Conservation (phyloP, 2,113 vertebrate species). For the Connochaetes taurinus region DNA sequence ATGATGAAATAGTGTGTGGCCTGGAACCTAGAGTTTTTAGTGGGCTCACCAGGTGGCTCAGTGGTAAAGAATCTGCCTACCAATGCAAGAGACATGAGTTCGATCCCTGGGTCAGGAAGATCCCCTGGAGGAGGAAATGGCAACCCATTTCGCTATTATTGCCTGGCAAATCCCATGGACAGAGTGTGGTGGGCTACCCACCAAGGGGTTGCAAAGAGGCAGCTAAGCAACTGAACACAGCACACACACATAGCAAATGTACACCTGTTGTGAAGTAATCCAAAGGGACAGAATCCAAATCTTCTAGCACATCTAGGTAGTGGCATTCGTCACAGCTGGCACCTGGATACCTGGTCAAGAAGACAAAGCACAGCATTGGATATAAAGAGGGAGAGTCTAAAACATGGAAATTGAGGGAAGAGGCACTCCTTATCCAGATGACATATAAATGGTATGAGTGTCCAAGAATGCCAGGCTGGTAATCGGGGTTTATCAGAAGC, state of each 20-base stretch:
- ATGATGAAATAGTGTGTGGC: background rate
- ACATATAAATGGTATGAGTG: background rate
- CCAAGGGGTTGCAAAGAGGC: background rate
- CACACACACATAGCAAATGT: background rate
- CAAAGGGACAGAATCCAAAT: background rate
- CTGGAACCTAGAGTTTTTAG: background rate
- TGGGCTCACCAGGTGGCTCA: background rate
- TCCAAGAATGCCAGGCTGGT: no score
- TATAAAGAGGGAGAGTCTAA: background rate
- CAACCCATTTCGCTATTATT: background rate
- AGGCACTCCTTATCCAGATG: background rate
- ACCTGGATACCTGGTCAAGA: background rate
- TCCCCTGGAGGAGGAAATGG: background rate
- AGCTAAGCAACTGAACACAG: background rate
- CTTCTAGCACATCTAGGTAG: background rate
- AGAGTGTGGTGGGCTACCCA: background rate
- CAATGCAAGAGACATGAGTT: background rate
- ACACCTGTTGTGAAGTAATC: background rate
- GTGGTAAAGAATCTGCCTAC: background rate
- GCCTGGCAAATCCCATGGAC: background rate
- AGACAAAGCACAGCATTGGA: background rate
- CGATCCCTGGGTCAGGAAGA: background rate
- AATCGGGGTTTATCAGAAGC: background rate
- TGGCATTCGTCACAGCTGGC: no score
- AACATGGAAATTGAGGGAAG: background rate